These are phyloP conservation scores for Dryococelus australis DNA, from an alignment of 2,888 invertebrate genomes.

Conservation along the genomic window DNA sequence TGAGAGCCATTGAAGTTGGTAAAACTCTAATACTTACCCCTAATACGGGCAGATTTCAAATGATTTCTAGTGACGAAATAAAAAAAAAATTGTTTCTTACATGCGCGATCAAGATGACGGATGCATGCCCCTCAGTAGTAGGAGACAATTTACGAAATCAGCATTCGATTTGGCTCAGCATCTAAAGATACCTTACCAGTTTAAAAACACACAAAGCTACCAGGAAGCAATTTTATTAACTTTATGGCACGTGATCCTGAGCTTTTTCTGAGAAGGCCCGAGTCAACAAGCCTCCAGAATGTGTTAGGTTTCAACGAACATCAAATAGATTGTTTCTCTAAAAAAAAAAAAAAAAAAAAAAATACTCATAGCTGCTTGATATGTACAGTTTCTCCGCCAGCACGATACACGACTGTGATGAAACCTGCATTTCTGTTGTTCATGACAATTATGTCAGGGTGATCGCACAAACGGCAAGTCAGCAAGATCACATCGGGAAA, in stretches of 20 bases:
- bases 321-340: neutral
- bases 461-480: neutral
- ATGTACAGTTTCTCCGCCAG: neutral
- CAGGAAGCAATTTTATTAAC: conserved; percentile 25
- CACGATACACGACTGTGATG: neutral
- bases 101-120: conserved; percentile 1
- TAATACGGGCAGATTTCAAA: neutral
- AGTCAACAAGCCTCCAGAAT: neutral
- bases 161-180: neutral
- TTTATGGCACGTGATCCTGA: neutral
- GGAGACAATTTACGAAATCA: neutral
- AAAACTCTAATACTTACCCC: neutral
- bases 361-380: neutral
- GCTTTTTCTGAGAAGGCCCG: neutral
- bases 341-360: neutral
- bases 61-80: neutral
- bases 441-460: neutral
- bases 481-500: neutral
- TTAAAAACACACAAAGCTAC: conserved; percentile 12
- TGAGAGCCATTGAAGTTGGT: neutral
- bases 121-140: conserved; percentile 19
- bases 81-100: neutral
- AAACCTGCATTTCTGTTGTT: neutral
- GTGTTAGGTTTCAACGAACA: neutral
- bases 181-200: neutral